A percentile compares a stretch with the other conserved stretches of the same genome.
phyloP scores from a whole-genome alignment of 2,113 vertebrate genomes.

The Oncorhynchus kisutch region DNA sequence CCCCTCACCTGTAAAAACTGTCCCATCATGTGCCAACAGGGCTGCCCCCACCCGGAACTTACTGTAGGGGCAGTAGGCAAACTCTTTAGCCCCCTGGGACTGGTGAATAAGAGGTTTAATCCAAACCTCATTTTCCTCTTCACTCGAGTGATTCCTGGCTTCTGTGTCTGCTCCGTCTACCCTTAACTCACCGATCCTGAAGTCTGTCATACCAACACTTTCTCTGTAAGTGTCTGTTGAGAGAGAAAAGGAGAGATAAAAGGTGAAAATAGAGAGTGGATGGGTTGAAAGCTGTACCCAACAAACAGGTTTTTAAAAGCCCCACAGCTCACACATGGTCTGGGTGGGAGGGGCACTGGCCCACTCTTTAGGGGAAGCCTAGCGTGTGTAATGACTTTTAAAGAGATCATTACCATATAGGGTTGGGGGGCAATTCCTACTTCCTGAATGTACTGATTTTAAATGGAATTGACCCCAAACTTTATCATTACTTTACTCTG shows the following conservation, averaged over 20 bases:
- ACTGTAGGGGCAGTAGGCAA: constrained; percentile 83
- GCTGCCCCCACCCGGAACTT: constrained; percentile 83
- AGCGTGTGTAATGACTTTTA: constrained; percentile 6
- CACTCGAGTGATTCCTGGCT: not conserved
- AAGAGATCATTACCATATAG: not conserved
- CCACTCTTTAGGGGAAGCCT: not conserved
- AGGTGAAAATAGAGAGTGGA: not conserved
- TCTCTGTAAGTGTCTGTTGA: not conserved
- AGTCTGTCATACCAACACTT: not conserved
- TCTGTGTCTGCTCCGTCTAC: not conserved
- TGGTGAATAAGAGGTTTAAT: constrained; percentile 27
- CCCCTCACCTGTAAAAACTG: constrained; percentile 77
- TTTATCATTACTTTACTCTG: too few relatives aligned
- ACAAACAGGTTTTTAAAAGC: not conserved
- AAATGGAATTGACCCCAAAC: too few relatives aligned
- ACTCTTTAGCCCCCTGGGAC: constrained; percentile 71
- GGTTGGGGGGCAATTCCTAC: too few relatives aligned
- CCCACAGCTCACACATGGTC: not conserved
- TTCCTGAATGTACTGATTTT: too few relatives aligned
- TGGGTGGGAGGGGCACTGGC: not conserved
- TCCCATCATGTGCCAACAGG: constrained; percentile 72
- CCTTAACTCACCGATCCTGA: not conserved
- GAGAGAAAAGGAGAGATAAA: not conserved
- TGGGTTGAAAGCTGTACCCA: not conserved
- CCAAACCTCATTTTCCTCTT: not conserved